A percentile compares a stretch with the other conserved stretches of the same genome.
Evolutionary conservation across 2,113 vertebrate species (phyloP).

Genomic region (Motacilla tschutschensis): DNA sequence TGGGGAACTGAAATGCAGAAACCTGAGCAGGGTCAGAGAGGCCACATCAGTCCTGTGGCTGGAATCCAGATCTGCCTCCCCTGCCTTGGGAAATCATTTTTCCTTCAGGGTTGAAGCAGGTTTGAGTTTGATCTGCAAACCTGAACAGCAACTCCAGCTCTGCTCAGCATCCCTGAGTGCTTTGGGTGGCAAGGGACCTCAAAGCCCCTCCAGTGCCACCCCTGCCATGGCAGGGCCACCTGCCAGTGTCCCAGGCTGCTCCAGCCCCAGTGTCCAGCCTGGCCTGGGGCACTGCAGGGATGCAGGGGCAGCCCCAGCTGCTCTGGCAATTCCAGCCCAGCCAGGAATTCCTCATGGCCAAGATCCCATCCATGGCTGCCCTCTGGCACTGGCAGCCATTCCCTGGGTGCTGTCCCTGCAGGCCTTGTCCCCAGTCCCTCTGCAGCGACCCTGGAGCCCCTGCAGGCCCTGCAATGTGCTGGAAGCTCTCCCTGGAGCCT

Average conservation of each 20-base stretch:
- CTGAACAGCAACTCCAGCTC: too few relatives aligned
- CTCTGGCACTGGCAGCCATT: background rate
- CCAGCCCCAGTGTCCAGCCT: background rate
- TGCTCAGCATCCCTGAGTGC: background rate
- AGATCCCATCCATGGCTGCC: background rate
- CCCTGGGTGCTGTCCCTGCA: background rate
- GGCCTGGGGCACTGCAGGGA: background rate
- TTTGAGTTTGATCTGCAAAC: background rate
- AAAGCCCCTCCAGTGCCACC: accelerated
- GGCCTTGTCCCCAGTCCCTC: background rate
- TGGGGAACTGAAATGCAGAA: background rate
- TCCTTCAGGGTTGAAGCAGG: background rate
- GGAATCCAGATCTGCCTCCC: background rate
- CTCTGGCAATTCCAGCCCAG: background rate
- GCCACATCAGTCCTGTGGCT: background rate
- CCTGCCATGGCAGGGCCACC: background rate
- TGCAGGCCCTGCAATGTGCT: accelerated
- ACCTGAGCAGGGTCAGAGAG: background rate
- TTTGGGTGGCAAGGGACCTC: too few relatives aligned
- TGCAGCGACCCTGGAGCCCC: background rate
- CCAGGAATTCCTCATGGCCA: background rate
- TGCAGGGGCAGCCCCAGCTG: background rate
- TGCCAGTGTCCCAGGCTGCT: accelerated
- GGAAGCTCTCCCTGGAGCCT: background rate
- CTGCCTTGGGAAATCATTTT: background rate